A percentile compares a stretch with the other conserved stretches of the same genome.
Evolutionary conservation across 2,888 invertebrate species (phyloP).

Genomic region (Harpagoxenus sublaevis): DNA sequence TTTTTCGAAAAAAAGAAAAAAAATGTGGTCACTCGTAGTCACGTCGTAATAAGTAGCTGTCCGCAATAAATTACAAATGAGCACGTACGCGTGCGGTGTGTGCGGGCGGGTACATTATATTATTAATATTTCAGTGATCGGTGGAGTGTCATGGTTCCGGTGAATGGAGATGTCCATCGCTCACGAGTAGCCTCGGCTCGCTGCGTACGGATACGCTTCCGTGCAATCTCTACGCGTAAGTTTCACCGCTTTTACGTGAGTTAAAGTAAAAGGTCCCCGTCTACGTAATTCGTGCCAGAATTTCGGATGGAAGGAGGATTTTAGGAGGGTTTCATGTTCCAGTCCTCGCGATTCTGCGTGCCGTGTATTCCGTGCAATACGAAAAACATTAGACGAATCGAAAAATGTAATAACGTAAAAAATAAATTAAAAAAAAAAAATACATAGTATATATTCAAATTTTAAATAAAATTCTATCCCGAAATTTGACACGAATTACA

Average conservation of each 20-base stretch:
- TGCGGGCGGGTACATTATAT: neutral
- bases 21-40: neutral
- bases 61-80: neutral
- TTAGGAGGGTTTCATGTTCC: too few species aligned
- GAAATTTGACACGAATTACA: neutral
- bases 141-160: slow-evolving; percentile 24
- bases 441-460: neutral
- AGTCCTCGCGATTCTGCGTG: neutral
- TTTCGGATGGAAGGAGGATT: neutral
- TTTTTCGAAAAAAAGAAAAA: neutral
- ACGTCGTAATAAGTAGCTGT: neutral
- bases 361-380: too few species aligned
- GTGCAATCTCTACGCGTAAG: slow-evolving; percentile 29
- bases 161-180: slow-evolving; percentile 20
- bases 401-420: neutral
- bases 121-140: slow-evolving; percentile 39
- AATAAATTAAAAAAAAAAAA: neutral
- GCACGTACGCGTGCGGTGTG: neutral
- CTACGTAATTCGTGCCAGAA: neutral
- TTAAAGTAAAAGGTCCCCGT: neutral
- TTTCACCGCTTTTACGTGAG: neutral
- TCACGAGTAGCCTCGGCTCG: slow-evolving; percentile 14
- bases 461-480: neutral
- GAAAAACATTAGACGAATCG: neutral
- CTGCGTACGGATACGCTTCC: neutral